Conservation (phyloP, 2,113 vertebrate genomes). For the Sinocyclocheilus rhinocerous region DNA sequence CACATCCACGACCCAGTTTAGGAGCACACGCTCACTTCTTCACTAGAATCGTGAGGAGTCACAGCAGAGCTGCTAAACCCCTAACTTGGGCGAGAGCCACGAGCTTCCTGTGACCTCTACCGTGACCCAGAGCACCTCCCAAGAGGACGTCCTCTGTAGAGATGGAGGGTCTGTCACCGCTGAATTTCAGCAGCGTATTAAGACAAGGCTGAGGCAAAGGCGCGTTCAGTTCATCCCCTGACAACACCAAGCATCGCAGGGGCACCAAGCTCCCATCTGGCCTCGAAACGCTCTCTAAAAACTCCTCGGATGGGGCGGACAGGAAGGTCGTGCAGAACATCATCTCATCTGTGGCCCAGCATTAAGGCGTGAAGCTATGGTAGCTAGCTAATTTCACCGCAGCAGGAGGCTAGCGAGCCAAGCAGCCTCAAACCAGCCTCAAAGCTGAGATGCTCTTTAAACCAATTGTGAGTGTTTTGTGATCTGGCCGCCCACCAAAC, state of each 20-base stretch:
- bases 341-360: background rate
- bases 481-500: background rate
- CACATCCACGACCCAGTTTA: background rate
- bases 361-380: background rate
- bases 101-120: background rate
- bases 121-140: slow-evolving; percentile 64
- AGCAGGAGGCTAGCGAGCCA: background rate
- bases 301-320: slow-evolving; percentile 60
- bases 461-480: background rate
- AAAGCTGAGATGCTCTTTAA: background rate
- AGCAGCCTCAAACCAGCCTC: background rate
- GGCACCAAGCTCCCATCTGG: slow-evolving; percentile 64
- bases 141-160: slow-evolving; percentile 67
- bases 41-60: background rate
- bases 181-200: slow-evolving; percentile 40
- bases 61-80: background rate
- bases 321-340: slow-evolving; percentile 55
- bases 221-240: slow-evolving; percentile 64
- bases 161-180: slow-evolving; percentile 59
- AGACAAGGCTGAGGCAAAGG: slow-evolving; percentile 49
- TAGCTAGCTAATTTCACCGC: background rate
- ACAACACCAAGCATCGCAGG: slow-evolving; percentile 68
- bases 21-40: too few species aligned
- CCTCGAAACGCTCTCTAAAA: slow-evolving; percentile 30
- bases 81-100: background rate